These are phyloP conservation scores for Ameiurus melas DNA, from an alignment of 2,113 vertebrate species.

Conservation along the genomic window DNA sequence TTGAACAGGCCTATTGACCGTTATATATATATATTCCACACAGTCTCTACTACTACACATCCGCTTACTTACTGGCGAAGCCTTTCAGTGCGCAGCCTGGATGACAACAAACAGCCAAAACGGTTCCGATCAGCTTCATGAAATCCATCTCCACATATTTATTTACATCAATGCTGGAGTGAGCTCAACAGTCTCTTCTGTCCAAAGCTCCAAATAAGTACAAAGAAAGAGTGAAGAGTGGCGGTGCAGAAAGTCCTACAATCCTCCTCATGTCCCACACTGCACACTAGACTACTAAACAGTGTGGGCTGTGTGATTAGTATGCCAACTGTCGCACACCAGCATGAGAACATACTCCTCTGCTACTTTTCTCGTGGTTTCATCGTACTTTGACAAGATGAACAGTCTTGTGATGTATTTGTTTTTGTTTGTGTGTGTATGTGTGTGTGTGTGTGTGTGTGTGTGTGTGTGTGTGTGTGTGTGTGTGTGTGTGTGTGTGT, in stretches of 20 bases:
- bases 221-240: slow-evolving; percentile 1
- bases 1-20: background rate
- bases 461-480: no score
- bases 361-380: background rate
- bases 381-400: background rate
- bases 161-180: slow-evolving; percentile 29
- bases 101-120: slow-evolving; percentile 69
- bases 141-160: slow-evolving; percentile 77
- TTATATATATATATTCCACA: background rate
- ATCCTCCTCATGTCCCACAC: background rate
- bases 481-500: no score
- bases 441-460: no score
- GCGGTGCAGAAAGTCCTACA: background rate
- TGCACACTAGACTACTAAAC: background rate
- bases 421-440: no score
- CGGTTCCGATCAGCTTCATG: slow-evolving; percentile 69
- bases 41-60: background rate
- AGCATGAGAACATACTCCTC: background rate
- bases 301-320: background rate
- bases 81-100: slow-evolving; percentile 64
- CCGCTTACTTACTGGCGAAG: slow-evolving; percentile 66
- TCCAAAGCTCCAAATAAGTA: background rate
- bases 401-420: background rate
- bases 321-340: background rate
- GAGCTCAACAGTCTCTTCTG: background rate